phyloP scores from a whole-genome alignment of 2,888 invertebrate species.

The Prosopocoilus inquinatus region DNA sequence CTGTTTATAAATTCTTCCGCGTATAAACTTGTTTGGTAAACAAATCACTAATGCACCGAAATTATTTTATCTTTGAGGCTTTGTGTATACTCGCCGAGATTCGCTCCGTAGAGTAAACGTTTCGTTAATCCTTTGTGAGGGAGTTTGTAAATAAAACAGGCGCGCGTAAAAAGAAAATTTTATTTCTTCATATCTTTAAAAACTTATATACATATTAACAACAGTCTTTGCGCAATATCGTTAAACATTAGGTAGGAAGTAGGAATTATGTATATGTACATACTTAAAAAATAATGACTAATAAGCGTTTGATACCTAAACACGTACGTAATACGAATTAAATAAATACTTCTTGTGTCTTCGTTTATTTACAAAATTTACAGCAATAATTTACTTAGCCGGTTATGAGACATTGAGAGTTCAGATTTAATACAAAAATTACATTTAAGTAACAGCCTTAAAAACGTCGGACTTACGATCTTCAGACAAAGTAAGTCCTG shows the following conservation, averaged over 20 bases:
- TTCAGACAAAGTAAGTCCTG: slow-evolving; percentile 51
- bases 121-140: no score
- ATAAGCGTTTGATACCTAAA: slow-evolving; percentile 43
- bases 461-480: slow-evolving; percentile 11
- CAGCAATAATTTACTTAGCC: slow-evolving; percentile 6
- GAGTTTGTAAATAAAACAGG: background rate
- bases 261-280: slow-evolving; percentile 2
- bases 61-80: no score
- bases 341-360: slow-evolving; percentile 5
- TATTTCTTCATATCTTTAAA: slow-evolving; percentile 19
- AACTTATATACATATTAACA: slow-evolving; percentile 39
- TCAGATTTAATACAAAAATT: slow-evolving; percentile 8
- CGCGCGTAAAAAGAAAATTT: background rate
- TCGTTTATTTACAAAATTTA: slow-evolving; percentile 11
- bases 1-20: no score
- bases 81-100: no score
- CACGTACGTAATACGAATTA: slow-evolving; percentile 7
- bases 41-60: no score
- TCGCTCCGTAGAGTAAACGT: no score
- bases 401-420: background rate
- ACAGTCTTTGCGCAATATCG: slow-evolving; percentile 42
- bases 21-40: no score
- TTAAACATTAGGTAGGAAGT: background rate
- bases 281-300: slow-evolving; percentile 47
- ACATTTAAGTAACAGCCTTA: slow-evolving; percentile 31